These are phyloP conservation scores for Erpobdella octoculata DNA, from an alignment of 2,888 invertebrate genomes.

Conservation along the genomic window DNA sequence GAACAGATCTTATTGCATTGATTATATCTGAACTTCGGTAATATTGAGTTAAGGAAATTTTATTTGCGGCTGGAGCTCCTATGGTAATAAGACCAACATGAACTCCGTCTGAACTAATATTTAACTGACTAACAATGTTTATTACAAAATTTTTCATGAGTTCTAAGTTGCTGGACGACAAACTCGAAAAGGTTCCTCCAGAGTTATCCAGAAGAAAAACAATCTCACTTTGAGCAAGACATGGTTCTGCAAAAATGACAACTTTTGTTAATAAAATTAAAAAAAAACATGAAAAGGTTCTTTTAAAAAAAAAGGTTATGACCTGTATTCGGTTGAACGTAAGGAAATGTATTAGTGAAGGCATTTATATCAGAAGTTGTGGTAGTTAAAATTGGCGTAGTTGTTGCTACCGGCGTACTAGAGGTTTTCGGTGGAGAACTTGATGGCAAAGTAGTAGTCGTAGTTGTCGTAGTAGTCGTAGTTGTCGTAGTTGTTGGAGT, in stretches of 20 bases:
- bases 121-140: not conserved
- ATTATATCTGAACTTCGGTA: not conserved
- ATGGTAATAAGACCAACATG: conserved; percentile 35
- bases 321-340: not conserved
- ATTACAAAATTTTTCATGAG: not conserved
- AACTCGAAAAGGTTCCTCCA: too few species aligned
- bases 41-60: conserved; percentile 30
- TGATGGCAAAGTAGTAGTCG: conserved; percentile 31
- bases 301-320: not conserved
- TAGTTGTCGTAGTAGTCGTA: conserved; percentile 32
- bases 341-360: not conserved
- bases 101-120: conserved; percentile 28
- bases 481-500: conserved; percentile 31
- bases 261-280: not conserved
- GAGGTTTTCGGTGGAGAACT: conserved; percentile 33
- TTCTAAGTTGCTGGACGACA: too few species aligned
- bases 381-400: too few species aligned
- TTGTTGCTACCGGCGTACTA: conserved; percentile 32
- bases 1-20: conserved; percentile 15
- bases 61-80: conserved; percentile 27
- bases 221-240: too few species aligned
- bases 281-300: not conserved
- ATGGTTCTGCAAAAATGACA: too few species aligned
- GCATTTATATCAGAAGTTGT: conserved; percentile 28
- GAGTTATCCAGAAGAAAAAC: too few species aligned